These are phyloP conservation scores for Melangyna quadrimaculata DNA, from an alignment of 2,888 invertebrate genomes.

Conservation along the genomic window DNA sequence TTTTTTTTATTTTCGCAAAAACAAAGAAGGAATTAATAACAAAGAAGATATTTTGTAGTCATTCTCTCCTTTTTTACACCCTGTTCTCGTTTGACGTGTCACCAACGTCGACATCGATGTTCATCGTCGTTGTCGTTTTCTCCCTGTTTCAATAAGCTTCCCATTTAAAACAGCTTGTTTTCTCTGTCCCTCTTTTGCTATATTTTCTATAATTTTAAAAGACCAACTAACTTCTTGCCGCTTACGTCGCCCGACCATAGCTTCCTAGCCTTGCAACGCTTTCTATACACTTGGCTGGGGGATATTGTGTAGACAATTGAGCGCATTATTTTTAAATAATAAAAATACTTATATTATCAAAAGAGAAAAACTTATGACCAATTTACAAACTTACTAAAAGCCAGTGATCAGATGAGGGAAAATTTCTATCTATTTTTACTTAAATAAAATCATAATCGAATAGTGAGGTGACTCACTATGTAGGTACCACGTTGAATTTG, in stretches of 20 bases:
- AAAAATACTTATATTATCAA: background rate
- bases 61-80: constrained; percentile 63
- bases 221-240: constrained; percentile 63
- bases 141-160: constrained; percentile 65
- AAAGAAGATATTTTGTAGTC: constrained; percentile 23
- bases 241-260: constrained; percentile 3
- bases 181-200: constrained; percentile 63
- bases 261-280: constrained; percentile 20
- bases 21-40: constrained; percentile 27
- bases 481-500: constrained; percentile 45
- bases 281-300: constrained; percentile 24
- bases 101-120: constrained; percentile 8
- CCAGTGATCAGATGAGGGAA: constrained; percentile 6
- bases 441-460: background rate
- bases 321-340: constrained; percentile 49
- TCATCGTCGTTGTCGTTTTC: constrained; percentile 42
- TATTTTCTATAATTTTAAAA: constrained; percentile 49
- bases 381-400: constrained; percentile 31
- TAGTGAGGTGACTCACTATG: constrained; percentile 41
- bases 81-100: constrained; percentile 53
- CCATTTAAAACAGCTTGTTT: constrained; percentile 59
- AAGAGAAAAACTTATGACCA: constrained; percentile 2
- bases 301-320: constrained; percentile 45
- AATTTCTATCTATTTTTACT: background rate
- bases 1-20: constrained; percentile 17